Conservation (phyloP, 2,797 vertebrate genomes). For the Crocodylus rhombifer region DNA sequence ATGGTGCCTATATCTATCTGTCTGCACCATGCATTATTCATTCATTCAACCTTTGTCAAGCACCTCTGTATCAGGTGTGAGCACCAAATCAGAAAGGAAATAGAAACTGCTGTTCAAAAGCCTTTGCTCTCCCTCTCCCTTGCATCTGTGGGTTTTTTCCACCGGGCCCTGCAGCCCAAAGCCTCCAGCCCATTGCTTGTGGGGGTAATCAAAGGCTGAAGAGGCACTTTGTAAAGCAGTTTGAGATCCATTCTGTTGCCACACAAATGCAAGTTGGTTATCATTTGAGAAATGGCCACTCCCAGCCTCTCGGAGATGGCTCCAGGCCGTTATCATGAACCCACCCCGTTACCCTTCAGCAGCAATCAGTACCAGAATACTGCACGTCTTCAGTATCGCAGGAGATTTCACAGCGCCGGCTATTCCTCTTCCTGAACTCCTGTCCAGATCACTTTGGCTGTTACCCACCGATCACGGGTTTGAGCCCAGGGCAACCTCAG, state of each 20-base stretch:
- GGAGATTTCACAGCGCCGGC: background rate
- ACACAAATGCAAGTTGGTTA: background rate
- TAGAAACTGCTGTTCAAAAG: background rate
- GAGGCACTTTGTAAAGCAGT: background rate
- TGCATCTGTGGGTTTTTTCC: background rate
- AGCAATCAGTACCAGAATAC: background rate
- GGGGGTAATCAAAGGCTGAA: background rate
- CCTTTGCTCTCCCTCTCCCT: rapidly evolving
- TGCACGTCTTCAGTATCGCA: background rate
- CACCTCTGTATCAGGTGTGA: background rate
- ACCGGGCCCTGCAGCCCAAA: rapidly evolving
- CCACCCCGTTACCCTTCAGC: background rate
- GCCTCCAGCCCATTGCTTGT: background rate
- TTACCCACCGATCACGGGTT: background rate
- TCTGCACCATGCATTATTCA: background rate
- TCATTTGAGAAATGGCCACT: rapidly evolving
- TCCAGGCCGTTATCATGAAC: rapidly evolving
- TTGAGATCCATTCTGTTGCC: background rate
- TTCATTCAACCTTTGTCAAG: background rate
- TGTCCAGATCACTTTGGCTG: background rate
- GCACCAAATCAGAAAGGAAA: background rate
- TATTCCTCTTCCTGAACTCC: background rate
- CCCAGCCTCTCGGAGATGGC: background rate
- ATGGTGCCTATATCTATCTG: background rate
- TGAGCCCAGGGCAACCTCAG: background rate